Evolutionary conservation across 1,140 invertebrate species (phyloP).

Genomic region (Andricus grossulariae): DNA sequence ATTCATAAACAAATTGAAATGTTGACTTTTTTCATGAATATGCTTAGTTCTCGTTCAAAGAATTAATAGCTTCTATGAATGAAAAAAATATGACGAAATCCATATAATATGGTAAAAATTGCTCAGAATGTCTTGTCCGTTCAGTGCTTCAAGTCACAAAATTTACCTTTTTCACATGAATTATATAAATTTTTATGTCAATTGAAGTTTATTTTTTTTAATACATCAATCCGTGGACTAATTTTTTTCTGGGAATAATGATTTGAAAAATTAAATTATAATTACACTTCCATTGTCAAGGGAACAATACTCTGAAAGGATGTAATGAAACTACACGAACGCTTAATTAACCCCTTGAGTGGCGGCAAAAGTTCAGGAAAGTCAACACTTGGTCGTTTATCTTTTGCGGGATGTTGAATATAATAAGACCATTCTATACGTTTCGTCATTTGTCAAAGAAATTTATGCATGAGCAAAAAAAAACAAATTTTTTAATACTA

Average conservation of each 20-base stretch:
- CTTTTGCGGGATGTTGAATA: conserved; percentile 3
- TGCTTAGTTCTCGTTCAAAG: too few relatives aligned
- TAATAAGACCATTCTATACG: not conserved
- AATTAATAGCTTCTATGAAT: too few relatives aligned
- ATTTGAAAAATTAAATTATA: conserved; percentile 3
- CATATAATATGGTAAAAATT: too few relatives aligned
- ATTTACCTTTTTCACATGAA: too few relatives aligned
- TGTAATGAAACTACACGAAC: conserved; percentile 21
- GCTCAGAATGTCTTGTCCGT: too few relatives aligned
- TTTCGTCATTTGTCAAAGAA: conserved; percentile 9
- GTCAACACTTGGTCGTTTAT: conserved; percentile 27
- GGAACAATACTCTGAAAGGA: conserved; percentile 11
- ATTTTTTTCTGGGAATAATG: not conserved
- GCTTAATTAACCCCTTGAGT: conserved; percentile 29
- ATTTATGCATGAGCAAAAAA: not conserved
- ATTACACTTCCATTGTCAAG: conserved; percentile 1
- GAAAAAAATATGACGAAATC: too few relatives aligned
- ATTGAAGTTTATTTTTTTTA: too few relatives aligned
- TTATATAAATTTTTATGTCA: too few relatives aligned
- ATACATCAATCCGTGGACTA: not conserved
- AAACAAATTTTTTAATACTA: too few relatives aligned
- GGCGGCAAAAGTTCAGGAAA: conserved; percentile 18
- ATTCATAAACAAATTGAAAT: too few relatives aligned
- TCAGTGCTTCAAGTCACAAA: too few relatives aligned
- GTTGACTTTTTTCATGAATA: too few relatives aligned